Evolutionary conservation across 2,888 invertebrate genomes (phyloP).

Genomic region (Netelia inedita): DNA sequence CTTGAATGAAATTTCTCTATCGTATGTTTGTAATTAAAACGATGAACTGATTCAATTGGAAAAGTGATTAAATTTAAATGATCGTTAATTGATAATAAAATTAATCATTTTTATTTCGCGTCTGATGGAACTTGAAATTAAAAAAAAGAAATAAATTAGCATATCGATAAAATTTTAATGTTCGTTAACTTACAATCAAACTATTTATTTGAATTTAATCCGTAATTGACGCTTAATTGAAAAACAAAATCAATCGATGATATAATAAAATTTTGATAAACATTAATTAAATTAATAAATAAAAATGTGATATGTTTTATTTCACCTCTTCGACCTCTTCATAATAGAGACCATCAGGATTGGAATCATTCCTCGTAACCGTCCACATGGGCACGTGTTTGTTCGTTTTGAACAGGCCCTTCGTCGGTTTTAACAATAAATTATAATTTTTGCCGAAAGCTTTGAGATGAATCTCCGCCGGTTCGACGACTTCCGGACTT

Average conservation of each 20-base stretch:
- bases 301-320: conserved; percentile 2
- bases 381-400: conserved; percentile 92
- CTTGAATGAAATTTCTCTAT: background rate
- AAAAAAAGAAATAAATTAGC: too few relatives aligned
- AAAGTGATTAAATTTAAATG: too few relatives aligned
- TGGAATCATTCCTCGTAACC: conserved; percentile 91
- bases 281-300: conserved; percentile 11
- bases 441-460: conserved; percentile 93
- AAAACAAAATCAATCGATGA: background rate
- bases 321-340: conserved; percentile 91
- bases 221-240: conserved; percentile 3
- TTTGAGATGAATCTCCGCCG: conserved; percentile 89
- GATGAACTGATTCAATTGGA: too few relatives aligned
- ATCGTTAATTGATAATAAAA: too few relatives aligned
- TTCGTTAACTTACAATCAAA: too few relatives aligned
- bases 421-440: conserved; percentile 91
- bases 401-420: conserved; percentile 91
- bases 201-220: too few relatives aligned
- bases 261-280: background rate
- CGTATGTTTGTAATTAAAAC: too few relatives aligned
- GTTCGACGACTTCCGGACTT: conserved; percentile 83
- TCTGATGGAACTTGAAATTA: too few relatives aligned
- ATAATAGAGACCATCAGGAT: conserved; percentile 92
- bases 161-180: too few relatives aligned
- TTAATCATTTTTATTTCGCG: too few relatives aligned